phyloP scores from a whole-genome alignment of 92 coral and sea anemone genomes.

The Hydrozoanthus gracilis region DNA sequence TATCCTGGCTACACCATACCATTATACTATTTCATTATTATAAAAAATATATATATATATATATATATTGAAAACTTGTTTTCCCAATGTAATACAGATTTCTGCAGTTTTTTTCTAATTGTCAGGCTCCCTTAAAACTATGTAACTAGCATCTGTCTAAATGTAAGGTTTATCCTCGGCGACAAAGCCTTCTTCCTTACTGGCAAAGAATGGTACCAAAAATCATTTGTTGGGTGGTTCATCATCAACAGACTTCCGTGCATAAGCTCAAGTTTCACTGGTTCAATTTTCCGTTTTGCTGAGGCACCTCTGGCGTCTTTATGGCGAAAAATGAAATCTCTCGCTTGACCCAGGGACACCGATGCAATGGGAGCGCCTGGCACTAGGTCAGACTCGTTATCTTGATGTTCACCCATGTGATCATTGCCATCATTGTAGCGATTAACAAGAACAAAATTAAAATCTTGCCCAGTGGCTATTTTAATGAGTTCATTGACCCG shows the following conservation, averaged over 20 bases:
- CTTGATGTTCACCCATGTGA: constrained; percentile 90
- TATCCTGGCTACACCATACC: no score
- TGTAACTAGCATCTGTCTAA: constrained; percentile 70
- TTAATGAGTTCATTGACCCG: constrained; percentile 56
- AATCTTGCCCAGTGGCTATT: constrained; percentile 57
- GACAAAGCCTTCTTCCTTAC: constrained; percentile 65
- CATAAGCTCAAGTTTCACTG: constrained; percentile 70
- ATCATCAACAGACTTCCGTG: constrained; percentile 82
- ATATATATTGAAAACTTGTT: no score
- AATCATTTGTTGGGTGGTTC: constrained; percentile 82
- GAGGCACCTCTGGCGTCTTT: constrained; percentile 74
- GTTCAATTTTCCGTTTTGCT: constrained; percentile 67
- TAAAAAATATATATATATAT: no score
- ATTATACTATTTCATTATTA: no score
- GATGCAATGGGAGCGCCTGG: constrained; percentile 77
- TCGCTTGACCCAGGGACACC: constrained; percentile 76
- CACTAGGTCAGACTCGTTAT: constrained; percentile 79
- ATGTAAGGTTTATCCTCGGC: constrained; percentile 85
- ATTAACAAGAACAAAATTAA: constrained; percentile 88
- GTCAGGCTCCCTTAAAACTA: no score
- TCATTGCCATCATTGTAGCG: constrained; percentile 87
- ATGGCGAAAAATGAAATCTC: constrained; percentile 88
- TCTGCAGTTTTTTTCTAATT: no score
- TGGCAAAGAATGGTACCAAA: constrained; percentile 89
- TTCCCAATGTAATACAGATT: no score